A percentile compares a stretch with the other conserved stretches of the same genome.
phyloP scores from a whole-genome alignment of 2,888 invertebrate species.

The Cabera pusaria region DNA sequence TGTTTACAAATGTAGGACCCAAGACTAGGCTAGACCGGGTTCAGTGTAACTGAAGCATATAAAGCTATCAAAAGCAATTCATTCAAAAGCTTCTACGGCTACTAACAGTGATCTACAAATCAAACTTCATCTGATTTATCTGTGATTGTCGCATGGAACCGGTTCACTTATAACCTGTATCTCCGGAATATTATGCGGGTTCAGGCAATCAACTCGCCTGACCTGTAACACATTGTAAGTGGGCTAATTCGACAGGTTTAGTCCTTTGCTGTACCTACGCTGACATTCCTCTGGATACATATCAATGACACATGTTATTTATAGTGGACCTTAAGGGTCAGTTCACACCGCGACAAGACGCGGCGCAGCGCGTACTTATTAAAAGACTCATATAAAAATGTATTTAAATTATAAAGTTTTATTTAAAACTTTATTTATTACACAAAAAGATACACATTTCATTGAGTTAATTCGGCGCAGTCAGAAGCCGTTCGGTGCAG shows the following conservation, averaged over 20 bases:
- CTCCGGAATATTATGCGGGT: slow-evolving; percentile 66
- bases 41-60: slow-evolving; percentile 2
- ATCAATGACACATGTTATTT: no score
- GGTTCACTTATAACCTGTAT: slow-evolving; percentile 50
- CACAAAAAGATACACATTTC: no score
- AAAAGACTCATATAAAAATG: no score
- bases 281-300: slow-evolving; percentile 49
- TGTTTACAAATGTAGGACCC: slow-evolving; percentile 5
- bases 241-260: slow-evolving; percentile 62
- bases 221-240: slow-evolving; percentile 70
- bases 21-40: slow-evolving; percentile 6
- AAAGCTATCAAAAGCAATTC: slow-evolving; percentile 11
- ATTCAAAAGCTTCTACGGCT: slow-evolving; percentile 1
- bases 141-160: slow-evolving; percentile 63
- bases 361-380: no score
- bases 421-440: no score
- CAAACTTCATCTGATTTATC: slow-evolving; percentile 56
- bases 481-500: no score
- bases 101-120: slow-evolving; percentile 12
- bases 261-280: slow-evolving; percentile 57
- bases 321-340: no score
- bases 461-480: no score
- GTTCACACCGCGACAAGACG: no score
- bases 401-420: no score
- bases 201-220: slow-evolving; percentile 62